phyloP scores from a whole-genome alignment of 2,797 vertebrate species.

The Dendrocincla fuliginosa region DNA sequence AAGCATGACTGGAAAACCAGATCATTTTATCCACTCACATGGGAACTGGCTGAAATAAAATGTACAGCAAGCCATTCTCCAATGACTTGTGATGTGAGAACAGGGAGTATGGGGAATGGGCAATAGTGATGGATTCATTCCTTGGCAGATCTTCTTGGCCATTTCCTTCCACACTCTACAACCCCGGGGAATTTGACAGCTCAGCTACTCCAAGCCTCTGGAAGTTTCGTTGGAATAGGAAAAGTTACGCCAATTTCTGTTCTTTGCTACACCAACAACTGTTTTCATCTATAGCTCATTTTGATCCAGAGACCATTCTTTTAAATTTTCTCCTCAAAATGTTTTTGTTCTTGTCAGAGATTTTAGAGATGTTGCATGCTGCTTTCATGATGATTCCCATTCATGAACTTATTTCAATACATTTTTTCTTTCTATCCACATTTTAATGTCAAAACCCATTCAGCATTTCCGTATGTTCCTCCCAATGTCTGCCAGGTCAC shows the following conservation, averaged over 20 bases:
- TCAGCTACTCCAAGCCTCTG: slow-evolving; percentile 65
- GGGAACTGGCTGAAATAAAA: slow-evolving; percentile 70
- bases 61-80: slow-evolving; percentile 66
- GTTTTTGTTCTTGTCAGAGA: not conserved
- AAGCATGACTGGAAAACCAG: slow-evolving; percentile 65
- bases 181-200: slow-evolving; percentile 50
- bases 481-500: not conserved
- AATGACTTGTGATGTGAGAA: slow-evolving; percentile 70
- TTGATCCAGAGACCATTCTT: not conserved
- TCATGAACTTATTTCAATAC: not conserved
- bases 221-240: slow-evolving; percentile 57
- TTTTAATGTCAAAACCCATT: slow-evolving; percentile 8
- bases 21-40: slow-evolving; percentile 66
- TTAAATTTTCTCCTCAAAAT: not conserved
- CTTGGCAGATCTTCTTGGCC: slow-evolving; percentile 65
- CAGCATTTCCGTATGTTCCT: slow-evolving; percentile 11
- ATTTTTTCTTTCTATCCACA: not conserved
- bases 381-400: not conserved
- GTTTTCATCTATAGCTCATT: slow-evolving; percentile 17
- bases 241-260: slow-evolving; percentile 25
- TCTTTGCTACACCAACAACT: slow-evolving; percentile 26
- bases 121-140: slow-evolving; percentile 66
- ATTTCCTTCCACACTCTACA: slow-evolving; percentile 66
- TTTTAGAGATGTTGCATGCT: not conserved
- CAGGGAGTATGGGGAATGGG: slow-evolving; percentile 64